phyloP scores from a whole-genome alignment of 2,113 vertebrate species.

The Entosphenus tridentatus region DNA sequence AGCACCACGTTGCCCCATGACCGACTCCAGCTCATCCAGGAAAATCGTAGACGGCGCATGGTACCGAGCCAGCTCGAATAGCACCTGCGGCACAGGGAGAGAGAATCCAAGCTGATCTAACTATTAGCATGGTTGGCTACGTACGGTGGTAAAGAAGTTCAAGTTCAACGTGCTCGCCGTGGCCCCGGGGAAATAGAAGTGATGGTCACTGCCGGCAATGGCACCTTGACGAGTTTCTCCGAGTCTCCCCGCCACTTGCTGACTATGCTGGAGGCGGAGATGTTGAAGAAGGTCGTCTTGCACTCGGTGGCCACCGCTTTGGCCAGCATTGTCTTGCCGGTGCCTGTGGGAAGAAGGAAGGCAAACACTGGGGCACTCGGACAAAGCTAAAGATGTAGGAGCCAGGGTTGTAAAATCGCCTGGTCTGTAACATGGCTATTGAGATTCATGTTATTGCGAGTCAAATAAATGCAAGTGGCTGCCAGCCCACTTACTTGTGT shows the following conservation, averaged over 20 bases:
- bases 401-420: no score
- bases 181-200: no score
- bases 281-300: conserved; percentile 91
- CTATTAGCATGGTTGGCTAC: no score
- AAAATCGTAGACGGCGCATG: conserved; percentile 93
- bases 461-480: no score
- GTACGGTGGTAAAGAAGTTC: no score
- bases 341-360: conserved; percentile 27
- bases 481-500: no score
- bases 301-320: conserved; percentile 91
- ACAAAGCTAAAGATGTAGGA: no score
- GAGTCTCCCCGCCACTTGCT: conserved; percentile 97
- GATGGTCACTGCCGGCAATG: no score
- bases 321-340: conserved; percentile 77
- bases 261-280: conserved; percentile 83
- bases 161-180: no score
- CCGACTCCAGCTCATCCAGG: conserved; percentile 84
- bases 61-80: conserved; percentile 80
- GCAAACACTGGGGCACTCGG: no score
- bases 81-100: conserved; percentile 29
- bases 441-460: not conserved
- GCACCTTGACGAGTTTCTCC: conserved; percentile 58
- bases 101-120: not conserved
- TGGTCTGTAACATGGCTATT: not conserved
- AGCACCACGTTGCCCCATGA: conserved; percentile 74